Conservation (phyloP, 2,797 vertebrate genomes). For the Miichthys miiuy region DNA sequence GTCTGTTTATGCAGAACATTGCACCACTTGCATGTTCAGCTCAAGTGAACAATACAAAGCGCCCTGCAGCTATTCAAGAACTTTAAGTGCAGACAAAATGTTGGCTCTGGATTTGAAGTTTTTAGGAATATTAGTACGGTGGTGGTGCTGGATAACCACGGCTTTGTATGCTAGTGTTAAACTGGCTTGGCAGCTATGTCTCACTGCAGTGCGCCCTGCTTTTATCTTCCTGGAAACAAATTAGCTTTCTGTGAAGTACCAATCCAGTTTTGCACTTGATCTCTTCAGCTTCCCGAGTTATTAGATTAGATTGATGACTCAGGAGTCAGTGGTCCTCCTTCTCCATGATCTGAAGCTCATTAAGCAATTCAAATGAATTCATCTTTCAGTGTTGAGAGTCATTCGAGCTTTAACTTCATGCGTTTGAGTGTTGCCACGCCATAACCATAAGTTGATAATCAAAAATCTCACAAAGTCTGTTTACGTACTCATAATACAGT, state of each 20-base stretch:
- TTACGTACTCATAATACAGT: neutral
- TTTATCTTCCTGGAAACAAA: constrained; percentile 58
- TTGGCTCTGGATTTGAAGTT: constrained; percentile 53
- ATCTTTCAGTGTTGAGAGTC: constrained; percentile 12
- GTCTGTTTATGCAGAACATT: constrained; percentile 39
- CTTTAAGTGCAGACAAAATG: constrained; percentile 49
- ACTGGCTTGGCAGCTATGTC: constrained; percentile 23
- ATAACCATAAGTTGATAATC: neutral
- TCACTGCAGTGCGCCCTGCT: constrained; percentile 13
- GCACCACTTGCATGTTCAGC: constrained; percentile 27
- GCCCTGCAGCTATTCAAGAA: constrained; percentile 64
- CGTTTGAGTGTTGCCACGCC: constrained; percentile 1
- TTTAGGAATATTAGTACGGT: constrained; percentile 53
- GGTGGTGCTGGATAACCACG: constrained; percentile 15
- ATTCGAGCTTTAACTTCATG: neutral
- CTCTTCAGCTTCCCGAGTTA: constrained; percentile 39
- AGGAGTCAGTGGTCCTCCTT: constrained; percentile 2
- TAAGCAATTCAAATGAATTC: constrained; percentile 4
- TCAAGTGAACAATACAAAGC: constrained; percentile 48
- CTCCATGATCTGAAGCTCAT: constrained; percentile 33
- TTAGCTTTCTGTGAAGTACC: constrained; percentile 59
- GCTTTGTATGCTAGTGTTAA: constrained; percentile 36
- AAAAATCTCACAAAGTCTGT: neutral
- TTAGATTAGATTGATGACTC: constrained; percentile 45
- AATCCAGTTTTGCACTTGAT: constrained; percentile 43